Percentiles rank a stretch among this genome's conserved stretches.
phyloP scores from a whole-genome alignment of 2,888 invertebrate genomes.

The Strigamia transsilvanica region DNA sequence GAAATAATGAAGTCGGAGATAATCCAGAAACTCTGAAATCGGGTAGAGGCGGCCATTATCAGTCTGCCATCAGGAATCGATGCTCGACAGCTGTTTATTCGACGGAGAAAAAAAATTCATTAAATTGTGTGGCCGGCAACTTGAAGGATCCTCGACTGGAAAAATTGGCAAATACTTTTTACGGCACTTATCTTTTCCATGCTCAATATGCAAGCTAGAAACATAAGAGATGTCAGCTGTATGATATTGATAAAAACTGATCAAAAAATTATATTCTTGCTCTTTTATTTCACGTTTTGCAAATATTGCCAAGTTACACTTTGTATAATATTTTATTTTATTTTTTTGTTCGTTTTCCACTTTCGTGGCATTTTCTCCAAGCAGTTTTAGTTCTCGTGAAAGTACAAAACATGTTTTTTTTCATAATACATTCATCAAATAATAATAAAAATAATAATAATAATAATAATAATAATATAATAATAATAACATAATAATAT shows the following conservation, averaged over 20 bases:
- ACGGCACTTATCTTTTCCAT: conserved; percentile 12
- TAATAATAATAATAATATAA: conserved; percentile 18
- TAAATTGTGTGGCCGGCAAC: conserved; percentile 40
- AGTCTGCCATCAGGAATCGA: conserved; percentile 47
- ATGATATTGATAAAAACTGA: conserved; percentile 36
- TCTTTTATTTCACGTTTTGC: conserved; percentile 44
- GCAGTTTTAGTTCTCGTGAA: conserved; percentile 48
- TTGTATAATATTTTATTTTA: conserved; percentile 6
- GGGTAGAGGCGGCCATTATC: conserved; percentile 34
- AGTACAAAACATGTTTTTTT: conserved; percentile 46
- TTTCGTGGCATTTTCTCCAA: conserved; percentile 40
- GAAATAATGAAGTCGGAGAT: conserved; percentile 37
- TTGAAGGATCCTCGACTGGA: conserved; percentile 41
- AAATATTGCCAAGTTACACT: conserved; percentile 49
- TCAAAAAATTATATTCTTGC: conserved; percentile 42
- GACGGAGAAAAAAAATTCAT: conserved; percentile 33
- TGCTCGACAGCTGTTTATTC: conserved; percentile 41
- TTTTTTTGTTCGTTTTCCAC: conserved; percentile 27
- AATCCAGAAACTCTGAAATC: conserved; percentile 33
- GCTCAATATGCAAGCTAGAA: conserved; percentile 9
- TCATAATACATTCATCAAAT: conserved; percentile 43
- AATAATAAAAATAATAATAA: conserved; percentile 21
- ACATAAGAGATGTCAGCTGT: conserved; percentile 20
- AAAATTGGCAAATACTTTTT: conserved; percentile 40
- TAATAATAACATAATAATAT: conserved; percentile 13